phyloP scores from a whole-genome alignment of 2,888 invertebrate genomes.

The Notodromas monacha region DNA sequence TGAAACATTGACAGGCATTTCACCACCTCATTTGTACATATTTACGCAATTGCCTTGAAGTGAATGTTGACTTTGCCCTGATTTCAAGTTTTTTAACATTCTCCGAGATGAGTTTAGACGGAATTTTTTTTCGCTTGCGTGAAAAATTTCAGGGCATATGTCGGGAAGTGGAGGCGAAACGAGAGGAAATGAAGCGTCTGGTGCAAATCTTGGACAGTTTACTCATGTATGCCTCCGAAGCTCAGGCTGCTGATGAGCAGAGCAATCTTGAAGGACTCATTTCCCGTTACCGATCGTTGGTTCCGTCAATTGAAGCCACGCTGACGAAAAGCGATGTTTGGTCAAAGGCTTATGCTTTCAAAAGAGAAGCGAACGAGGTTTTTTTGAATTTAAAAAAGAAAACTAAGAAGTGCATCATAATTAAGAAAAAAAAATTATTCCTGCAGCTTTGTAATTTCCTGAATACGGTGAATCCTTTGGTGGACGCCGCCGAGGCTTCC shows the following conservation, averaged over 20 bases:
- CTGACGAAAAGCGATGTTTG: constrained; percentile 7
- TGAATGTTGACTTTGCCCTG: no score
- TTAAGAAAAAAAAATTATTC: no score
- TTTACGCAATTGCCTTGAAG: no score
- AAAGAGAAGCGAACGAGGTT: constrained; percentile 5
- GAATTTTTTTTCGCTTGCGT: constrained; percentile 12
- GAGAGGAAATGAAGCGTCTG: constrained; percentile 81
- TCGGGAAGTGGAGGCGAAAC: constrained; percentile 53
- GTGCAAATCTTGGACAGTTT: constrained; percentile 62
- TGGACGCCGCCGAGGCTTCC: no score
- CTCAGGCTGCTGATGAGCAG: constrained; percentile 45
- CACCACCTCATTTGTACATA: no score
- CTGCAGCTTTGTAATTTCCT: no score
- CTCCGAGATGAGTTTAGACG: constrained; percentile 8
- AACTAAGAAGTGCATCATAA: no score
- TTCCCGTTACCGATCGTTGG: constrained; percentile 23
- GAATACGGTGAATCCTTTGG: no score
- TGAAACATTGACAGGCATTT: no score
- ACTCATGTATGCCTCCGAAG: constrained; percentile 42
- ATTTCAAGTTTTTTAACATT: no score
- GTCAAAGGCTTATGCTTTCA: constrained; percentile 8
- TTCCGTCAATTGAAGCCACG: constrained; percentile 11
- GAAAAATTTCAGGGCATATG: constrained; percentile 46
- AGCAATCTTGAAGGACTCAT: constrained; percentile 44
- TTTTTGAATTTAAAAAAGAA: neutral